These are phyloP conservation scores for Fistularia commersonii DNA, from an alignment of 2,797 vertebrate species.

Conservation along the genomic window DNA sequence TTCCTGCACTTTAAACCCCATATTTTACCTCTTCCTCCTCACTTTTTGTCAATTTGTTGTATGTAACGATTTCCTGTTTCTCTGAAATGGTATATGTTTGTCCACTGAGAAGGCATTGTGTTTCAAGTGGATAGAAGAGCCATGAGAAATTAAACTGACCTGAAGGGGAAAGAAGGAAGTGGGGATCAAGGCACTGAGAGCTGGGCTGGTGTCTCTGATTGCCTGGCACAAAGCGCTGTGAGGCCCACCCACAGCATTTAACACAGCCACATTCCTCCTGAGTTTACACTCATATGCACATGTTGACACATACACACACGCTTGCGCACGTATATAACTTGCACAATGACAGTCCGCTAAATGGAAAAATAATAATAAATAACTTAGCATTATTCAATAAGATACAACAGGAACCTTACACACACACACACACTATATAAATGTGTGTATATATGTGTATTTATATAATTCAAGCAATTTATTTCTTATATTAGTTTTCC, in stretches of 20 bases:
- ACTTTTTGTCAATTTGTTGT: not conserved
- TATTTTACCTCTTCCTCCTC: not conserved
- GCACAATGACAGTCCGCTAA: too few relatives aligned
- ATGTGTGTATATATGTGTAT: too few relatives aligned
- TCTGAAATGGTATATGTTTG: slow-evolving; percentile 5
- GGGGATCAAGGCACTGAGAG: slow-evolving; percentile 40
- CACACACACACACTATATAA: too few relatives aligned
- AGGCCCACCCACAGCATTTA: slow-evolving; percentile 45
- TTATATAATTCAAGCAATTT: too few relatives aligned
- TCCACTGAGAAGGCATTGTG: too few relatives aligned
- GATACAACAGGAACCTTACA: too few relatives aligned
- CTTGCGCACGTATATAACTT: too few relatives aligned
- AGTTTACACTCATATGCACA: slow-evolving; percentile 25
- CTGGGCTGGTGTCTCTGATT: slow-evolving; percentile 39
- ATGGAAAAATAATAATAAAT: too few relatives aligned
- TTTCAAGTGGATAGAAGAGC: too few relatives aligned
- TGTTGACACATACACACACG: slow-evolving; percentile 7
- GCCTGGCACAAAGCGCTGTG: slow-evolving; percentile 40
- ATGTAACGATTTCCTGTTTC: slow-evolving; percentile 1
- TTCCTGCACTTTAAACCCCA: slow-evolving; percentile 14
- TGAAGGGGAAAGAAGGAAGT: slow-evolving; percentile 18
- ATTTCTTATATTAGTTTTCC: too few relatives aligned
- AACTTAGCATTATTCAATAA: too few relatives aligned
- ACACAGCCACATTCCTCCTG: slow-evolving; percentile 37
- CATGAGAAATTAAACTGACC: too few relatives aligned